These are phyloP conservation scores for Ennomos erosarius DNA, from an alignment of 2,888 invertebrate genomes.

Conservation along the genomic window DNA sequence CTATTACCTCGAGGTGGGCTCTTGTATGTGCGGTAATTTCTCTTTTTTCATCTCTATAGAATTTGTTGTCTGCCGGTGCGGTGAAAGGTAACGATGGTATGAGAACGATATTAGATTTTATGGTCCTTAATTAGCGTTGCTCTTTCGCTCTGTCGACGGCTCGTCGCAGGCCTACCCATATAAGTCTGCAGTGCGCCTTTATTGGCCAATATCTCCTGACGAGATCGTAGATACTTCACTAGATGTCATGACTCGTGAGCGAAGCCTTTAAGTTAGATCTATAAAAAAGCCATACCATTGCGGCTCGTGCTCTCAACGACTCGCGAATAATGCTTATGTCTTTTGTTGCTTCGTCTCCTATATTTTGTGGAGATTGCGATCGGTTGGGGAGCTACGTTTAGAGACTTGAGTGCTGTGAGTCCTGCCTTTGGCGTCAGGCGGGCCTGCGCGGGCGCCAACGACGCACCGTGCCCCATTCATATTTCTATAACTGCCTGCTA, in stretches of 20 bases:
- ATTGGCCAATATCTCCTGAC: slow-evolving; percentile 66
- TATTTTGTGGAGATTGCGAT: slow-evolving; percentile 34
- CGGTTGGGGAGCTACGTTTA: slow-evolving; percentile 30
- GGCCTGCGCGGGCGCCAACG: slow-evolving; percentile 56
- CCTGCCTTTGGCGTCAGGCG: slow-evolving; percentile 54
- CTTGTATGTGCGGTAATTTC: slow-evolving; percentile 64
- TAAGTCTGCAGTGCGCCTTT: slow-evolving; percentile 65
- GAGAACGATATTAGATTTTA: slow-evolving; percentile 79
- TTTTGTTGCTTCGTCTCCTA: slow-evolving; percentile 10
- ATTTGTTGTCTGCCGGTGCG: slow-evolving; percentile 61
- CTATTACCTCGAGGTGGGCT: slow-evolving; percentile 77
- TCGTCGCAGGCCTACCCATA: slow-evolving; percentile 58
- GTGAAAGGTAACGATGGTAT: slow-evolving; percentile 75
- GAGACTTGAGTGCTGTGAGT: slow-evolving; percentile 41
- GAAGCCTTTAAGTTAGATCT: slow-evolving; percentile 28
- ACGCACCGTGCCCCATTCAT: slow-evolving; percentile 64
- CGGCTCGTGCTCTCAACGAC: slow-evolving; percentile 22
- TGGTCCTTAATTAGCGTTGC: slow-evolving; percentile 80
- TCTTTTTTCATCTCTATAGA: slow-evolving; percentile 66
- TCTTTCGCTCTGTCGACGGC: slow-evolving; percentile 71
- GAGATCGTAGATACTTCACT: slow-evolving; percentile 67
- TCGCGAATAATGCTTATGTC: slow-evolving; percentile 28
- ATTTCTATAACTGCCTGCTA: slow-evolving; percentile 75
- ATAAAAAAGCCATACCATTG: slow-evolving; percentile 55
- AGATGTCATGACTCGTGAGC: slow-evolving; percentile 61